Evolutionary conservation across 2,113 vertebrate genomes (phyloP).

Genomic region (Carassius carassius): DNA sequence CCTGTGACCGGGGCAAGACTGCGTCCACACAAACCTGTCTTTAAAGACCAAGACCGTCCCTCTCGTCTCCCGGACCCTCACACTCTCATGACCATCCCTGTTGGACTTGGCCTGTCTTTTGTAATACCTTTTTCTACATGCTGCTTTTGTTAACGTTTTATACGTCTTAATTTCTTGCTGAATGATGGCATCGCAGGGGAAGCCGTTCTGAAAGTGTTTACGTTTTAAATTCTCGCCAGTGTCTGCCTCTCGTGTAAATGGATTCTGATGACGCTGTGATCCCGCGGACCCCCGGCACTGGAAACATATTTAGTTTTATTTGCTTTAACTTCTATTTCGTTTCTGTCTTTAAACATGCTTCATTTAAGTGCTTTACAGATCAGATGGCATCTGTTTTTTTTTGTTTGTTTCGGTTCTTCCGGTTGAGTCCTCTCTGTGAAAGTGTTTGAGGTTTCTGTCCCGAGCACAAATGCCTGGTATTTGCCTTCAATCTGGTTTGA

Average conservation of each 20-base stretch:
- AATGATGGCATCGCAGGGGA: neutral
- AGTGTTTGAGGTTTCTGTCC: conserved; percentile 69
- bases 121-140: conserved; percentile 66
- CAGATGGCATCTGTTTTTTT: conserved; percentile 33
- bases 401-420: conserved; percentile 42
- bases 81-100: conserved; percentile 27
- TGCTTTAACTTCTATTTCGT: conserved; percentile 51
- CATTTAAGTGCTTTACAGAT: conserved; percentile 43
- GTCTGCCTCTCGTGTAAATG: conserved; percentile 33
- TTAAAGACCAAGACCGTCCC: no score
- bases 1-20: no score
- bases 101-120: conserved; percentile 60
- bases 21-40: no score
- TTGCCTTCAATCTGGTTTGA: conserved; percentile 63
- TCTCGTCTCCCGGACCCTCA: no score
- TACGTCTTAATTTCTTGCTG: no score
- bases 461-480: conserved; percentile 63
- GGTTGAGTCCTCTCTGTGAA: conserved; percentile 37
- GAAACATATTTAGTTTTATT: conserved; percentile 58
- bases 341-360: conserved; percentile 48
- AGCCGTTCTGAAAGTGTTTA: conserved; percentile 3
- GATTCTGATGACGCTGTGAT: conserved; percentile 56
- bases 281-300: conserved; percentile 59
- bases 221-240: neutral
- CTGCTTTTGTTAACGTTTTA: neutral